These are phyloP conservation scores for Caenorhabditis inopinata DNA, from an alignment of 1,140 invertebrate genomes.

Conservation along the genomic window DNA sequence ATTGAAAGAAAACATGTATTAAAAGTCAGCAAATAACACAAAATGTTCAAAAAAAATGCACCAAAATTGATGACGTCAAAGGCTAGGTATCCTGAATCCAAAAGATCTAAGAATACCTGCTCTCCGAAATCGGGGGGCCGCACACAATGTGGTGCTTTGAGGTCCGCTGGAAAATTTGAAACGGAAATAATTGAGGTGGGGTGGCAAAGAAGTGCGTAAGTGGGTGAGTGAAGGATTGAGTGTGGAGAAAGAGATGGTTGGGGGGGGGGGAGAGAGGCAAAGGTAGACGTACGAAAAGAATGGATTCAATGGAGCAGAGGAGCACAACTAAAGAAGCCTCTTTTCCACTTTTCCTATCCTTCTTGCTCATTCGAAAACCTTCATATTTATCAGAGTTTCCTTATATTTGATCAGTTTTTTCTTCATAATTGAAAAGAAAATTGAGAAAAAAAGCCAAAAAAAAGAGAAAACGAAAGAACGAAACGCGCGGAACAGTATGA, in stretches of 20 bases:
- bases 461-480: no score
- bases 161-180: slow-evolving; percentile 3
- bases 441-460: background rate
- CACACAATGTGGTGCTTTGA: background rate
- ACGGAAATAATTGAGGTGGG: slow-evolving; percentile 25
- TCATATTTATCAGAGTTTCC: no score
- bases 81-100: no score
- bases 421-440: background rate
- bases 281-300: background rate
- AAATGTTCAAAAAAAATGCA: no score
- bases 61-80: no score
- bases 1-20: no score
- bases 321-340: no score
- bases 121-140: background rate
- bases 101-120: background rate
- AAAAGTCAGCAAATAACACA: no score
- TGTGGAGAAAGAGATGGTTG: no score
- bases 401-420: no score
- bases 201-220: background rate
- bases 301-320: slow-evolving; percentile 13
- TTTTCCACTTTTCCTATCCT: background rate
- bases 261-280: background rate
- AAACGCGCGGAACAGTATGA: background rate
- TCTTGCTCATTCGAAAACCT: background rate
- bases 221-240: no score